Conservation (phyloP, 2,113 vertebrate species). For the Phalacrocorax pelagicus region DNA sequence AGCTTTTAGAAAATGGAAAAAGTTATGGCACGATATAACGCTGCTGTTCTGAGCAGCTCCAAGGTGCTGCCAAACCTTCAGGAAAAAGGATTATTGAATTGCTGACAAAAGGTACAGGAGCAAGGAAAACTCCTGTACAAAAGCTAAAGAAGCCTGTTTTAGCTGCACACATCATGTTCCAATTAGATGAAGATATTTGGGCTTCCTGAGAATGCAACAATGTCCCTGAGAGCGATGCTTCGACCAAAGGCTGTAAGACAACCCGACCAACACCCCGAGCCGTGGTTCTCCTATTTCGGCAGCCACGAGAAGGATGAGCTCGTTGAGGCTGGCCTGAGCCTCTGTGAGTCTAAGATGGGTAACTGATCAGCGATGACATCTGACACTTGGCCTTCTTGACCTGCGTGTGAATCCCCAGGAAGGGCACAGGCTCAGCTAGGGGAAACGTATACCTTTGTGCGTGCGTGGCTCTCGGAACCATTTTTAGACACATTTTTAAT, state of each 20-base stretch:
- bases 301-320: too few species aligned
- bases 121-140: not conserved
- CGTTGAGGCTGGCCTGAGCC: not conserved
- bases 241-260: not conserved
- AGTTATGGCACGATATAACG: accelerated
- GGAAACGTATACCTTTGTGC: accelerated
- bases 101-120: not conserved
- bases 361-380: accelerated
- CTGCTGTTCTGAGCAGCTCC: not conserved
- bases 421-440: not conserved
- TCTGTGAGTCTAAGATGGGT: not conserved
- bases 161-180: not conserved
- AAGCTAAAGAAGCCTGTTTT: not conserved
- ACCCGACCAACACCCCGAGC: not conserved
- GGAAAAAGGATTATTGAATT: not conserved
- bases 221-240: too few species aligned
- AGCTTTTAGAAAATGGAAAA: not conserved
- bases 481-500: not conserved
- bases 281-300: accelerated
- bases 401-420: not conserved
- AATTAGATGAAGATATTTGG: not conserved
- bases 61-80: not conserved
- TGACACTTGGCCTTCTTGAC: too few species aligned
- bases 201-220: not conserved
- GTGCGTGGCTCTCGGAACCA: not conserved